A percentile compares a stretch with the other conserved stretches of the same genome.
Conservation (phyloP, 2,888 invertebrate genomes). For the Acanthosepion pharaonis region DNA sequence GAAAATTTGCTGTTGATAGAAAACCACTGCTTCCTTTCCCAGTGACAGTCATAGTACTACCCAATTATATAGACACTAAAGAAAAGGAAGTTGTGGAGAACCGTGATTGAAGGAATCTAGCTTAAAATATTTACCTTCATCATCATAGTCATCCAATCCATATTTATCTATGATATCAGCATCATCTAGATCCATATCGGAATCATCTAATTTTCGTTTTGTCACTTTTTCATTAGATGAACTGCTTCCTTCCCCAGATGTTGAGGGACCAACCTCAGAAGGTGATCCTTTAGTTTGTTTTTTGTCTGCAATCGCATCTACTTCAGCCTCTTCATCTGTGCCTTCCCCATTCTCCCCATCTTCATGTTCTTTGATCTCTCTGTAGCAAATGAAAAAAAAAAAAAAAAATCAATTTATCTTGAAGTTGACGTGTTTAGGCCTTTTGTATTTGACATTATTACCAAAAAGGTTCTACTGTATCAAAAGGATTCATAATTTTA, state of each 20-base stretch:
- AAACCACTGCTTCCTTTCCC: no score
- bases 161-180: constrained; percentile 82
- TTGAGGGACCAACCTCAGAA: constrained; percentile 35
- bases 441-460: no score
- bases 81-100: no score
- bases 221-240: not conserved
- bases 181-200: constrained; percentile 73
- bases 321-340: constrained; percentile 47
- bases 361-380: constrained; percentile 53
- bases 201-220: constrained; percentile 48
- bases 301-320: constrained; percentile 70
- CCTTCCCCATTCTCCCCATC: constrained; percentile 50
- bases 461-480: no score
- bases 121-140: constrained; percentile 57
- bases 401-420: not conserved
- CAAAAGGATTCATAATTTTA: no score
- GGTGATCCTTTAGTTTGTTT: constrained; percentile 51
- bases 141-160: constrained; percentile 75
- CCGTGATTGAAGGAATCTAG: no score
- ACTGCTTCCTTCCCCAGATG: constrained; percentile 48
- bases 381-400: constrained; percentile 22
- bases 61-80: no score
- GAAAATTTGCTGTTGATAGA: no score
- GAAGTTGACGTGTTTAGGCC: not conserved
- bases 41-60: no score